phyloP scores from a whole-genome alignment of 2,888 invertebrate species.

The Protonemura montana region DNA sequence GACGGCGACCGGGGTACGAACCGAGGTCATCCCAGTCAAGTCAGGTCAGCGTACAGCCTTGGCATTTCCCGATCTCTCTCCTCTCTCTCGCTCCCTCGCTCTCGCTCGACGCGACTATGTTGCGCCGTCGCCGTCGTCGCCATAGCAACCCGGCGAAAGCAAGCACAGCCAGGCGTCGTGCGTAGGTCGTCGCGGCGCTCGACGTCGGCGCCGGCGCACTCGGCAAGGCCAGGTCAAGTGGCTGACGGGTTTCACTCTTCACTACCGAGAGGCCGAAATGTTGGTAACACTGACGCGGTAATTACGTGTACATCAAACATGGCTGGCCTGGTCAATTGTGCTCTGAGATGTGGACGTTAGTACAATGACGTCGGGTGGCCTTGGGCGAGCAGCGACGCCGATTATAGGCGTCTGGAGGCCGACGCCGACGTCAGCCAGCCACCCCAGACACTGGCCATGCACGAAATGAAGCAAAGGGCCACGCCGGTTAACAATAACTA shows the following conservation, averaged over 20 bases:
- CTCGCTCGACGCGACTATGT: slow-evolving; percentile 33
- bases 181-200: slow-evolving; percentile 29
- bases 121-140: slow-evolving; percentile 47
- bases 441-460: background rate
- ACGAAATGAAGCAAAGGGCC: background rate
- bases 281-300: background rate
- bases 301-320: background rate
- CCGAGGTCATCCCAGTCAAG: slow-evolving; percentile 35
- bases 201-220: slow-evolving; percentile 36
- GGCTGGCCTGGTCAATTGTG: background rate
- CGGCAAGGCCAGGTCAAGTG: slow-evolving; percentile 43
- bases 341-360: background rate
- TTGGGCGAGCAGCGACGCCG: background rate
- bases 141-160: slow-evolving; percentile 43
- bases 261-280: background rate
- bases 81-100: slow-evolving; percentile 40
- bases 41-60: slow-evolving; percentile 50
- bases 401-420: background rate
- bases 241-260: slow-evolving; percentile 18
- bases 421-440: background rate
- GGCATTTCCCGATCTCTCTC: slow-evolving; percentile 48
- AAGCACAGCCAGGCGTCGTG: slow-evolving; percentile 8
- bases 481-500: background rate
- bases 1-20: slow-evolving; percentile 30
- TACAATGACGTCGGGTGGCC: background rate